A percentile compares a stretch with the other conserved stretches of the same genome.
phyloP scores from a whole-genome alignment of 2,797 vertebrate genomes.

The Lindbergichthys nudifrons region DNA sequence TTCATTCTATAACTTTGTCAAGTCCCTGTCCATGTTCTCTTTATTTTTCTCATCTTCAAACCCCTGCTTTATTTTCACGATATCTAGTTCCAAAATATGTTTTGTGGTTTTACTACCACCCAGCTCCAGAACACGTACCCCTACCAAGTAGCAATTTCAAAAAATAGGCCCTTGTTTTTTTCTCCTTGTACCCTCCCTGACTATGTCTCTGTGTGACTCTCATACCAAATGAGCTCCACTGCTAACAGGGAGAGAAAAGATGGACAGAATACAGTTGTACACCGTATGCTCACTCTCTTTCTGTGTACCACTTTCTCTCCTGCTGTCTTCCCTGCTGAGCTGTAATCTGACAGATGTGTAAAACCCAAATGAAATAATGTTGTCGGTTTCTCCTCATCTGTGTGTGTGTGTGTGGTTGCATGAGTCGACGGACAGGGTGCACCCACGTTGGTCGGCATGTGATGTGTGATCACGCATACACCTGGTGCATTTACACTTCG shows the following conservation, averaged over 20 bases:
- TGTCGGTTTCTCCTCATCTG: conserved; percentile 3
- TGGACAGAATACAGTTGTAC: conserved; percentile 38
- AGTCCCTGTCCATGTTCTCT: conserved; percentile 11
- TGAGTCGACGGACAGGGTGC: too few species aligned
- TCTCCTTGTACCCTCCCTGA: conserved; percentile 33
- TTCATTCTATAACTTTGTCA: conserved; percentile 38
- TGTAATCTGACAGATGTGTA: conserved; percentile 58
- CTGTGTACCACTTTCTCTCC: conserved; percentile 22
- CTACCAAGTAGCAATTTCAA: conserved; percentile 60
- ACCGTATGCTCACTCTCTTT: conserved; percentile 8
- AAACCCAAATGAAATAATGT: conserved; percentile 55
- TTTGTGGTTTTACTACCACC: conserved; percentile 44
- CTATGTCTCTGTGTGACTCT: conserved; percentile 58
- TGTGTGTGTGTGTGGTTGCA: background rate
- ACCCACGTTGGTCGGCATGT: conserved; percentile 25
- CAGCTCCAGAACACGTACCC: conserved; percentile 44
- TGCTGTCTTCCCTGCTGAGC: conserved; percentile 32
- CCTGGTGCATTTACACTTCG: conserved; percentile 61
- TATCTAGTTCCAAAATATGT: conserved; percentile 41
- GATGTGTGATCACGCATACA: conserved; percentile 58
- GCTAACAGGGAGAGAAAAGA: conserved; percentile 49
- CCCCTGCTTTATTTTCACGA: conserved; percentile 42
- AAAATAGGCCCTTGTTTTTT: conserved; percentile 60
- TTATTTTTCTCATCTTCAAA: conserved; percentile 53
- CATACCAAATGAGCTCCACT: conserved; percentile 60